Evolutionary conservation across 1,140 invertebrate species (phyloP), one percentile per base, ranked within the genome.

Genomic region (Diprion similis): DNA sequence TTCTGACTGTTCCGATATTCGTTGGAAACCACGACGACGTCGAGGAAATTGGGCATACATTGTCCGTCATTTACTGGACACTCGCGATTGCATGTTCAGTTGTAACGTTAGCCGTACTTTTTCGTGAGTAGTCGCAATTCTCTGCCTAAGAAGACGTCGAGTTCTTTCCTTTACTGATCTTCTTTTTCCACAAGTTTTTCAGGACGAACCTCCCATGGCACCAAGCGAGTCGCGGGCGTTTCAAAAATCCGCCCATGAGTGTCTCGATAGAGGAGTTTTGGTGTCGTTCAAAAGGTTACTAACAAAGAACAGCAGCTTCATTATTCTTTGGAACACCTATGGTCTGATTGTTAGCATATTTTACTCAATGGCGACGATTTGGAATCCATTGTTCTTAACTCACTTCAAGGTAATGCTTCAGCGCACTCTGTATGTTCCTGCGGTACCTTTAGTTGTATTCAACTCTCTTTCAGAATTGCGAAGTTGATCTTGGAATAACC

Each of bases 281-380:
- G 7, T 71, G 7, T 69, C 80, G 0, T 78, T 81, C 46, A 66
- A 77, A 47, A 89, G 86, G 48, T 81, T 93, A 11, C 47, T 91
- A 3, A 88, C 80, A 46, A 91, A 92, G n/a, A n/a, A n/a, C 79
- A 78, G 78, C 51, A 87, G 90, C 75, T 93, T 91, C 79, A 68
- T 90, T 13, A 77, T 93, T 8, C 85, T 93, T 0, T 81, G 91
- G 10, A 75, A 91, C 19, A 89, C 89, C 8, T 93, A 93, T 79
- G 92, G 92, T 59, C 89, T 93, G 73, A 93, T 93, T 80, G 91
- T 92, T 48, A 93, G 92, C 6, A 91, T 90, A 9, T 92, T 92
- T 82, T 94, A 94, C 83, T 92, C 91, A 13, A 88, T 94, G 72
- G 91, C 91, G 10, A 93, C 92, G 4, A 84, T 93, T 17, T 85